Percentiles rank a stretch among this genome's conserved stretches.
These are phyloP conservation scores for Cactoblastis cactorum DNA, from an alignment of 2,888 invertebrate genomes.

Conservation along the genomic window DNA sequence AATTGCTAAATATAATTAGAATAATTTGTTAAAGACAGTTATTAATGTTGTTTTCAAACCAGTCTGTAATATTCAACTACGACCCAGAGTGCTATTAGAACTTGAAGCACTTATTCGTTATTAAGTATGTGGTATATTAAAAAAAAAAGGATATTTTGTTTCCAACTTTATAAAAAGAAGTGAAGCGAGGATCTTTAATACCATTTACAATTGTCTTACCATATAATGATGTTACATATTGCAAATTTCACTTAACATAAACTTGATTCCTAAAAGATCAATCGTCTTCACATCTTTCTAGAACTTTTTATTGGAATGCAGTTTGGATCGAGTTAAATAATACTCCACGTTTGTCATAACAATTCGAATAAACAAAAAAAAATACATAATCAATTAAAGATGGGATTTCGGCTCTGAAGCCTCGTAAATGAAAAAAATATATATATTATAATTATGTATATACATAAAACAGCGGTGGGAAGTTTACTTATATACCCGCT, in stretches of 20 bases:
- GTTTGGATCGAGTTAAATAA: background rate
- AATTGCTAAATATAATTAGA: background rate
- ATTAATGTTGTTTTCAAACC: background rate
- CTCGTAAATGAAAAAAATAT: slow-evolving; percentile 32
- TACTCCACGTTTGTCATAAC: background rate
- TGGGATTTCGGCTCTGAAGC: slow-evolving; percentile 13
- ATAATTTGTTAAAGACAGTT: background rate
- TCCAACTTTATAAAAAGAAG: background rate
- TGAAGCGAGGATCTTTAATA: slow-evolving; percentile 2
- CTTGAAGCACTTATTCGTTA: background rate
- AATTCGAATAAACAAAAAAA: background rate
- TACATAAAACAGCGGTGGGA: slow-evolving; percentile 71
- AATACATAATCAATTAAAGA: background rate
- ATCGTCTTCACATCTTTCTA: background rate
- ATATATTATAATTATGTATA: slow-evolving; percentile 37
- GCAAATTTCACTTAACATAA: background rate
- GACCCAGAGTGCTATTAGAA: background rate
- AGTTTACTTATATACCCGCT: slow-evolving; percentile 62
- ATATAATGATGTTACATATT: background rate
- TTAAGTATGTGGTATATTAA: background rate
- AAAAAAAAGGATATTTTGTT: background rate
- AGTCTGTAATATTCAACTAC: background rate
- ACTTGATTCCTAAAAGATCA: background rate
- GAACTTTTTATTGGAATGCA: background rate
- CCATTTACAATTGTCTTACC: background rate